Evolutionary conservation across 2,113 vertebrate genomes (phyloP), one percentile per base, ranked within the genome.

Genomic region (Pteronura brasiliensis): DNA sequence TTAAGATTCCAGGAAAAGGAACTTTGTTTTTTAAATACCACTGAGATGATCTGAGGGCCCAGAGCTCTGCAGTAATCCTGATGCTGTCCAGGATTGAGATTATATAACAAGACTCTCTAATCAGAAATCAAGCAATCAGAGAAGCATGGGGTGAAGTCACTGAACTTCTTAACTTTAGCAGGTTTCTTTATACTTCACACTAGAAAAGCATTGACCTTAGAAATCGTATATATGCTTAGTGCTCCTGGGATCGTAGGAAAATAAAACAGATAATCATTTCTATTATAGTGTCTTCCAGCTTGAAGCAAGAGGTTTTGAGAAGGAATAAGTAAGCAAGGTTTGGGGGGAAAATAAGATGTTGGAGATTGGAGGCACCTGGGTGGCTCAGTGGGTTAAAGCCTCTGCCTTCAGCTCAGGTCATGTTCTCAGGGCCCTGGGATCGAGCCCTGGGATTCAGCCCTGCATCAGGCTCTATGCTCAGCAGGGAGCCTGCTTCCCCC

Each of bases 11-110:
- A 95, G n/a, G 65, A 79, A 79, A 94, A 88, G 15, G 47, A 89
- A 3, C 42, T 90, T 93, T 90, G 80, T 81, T 95, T 97, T 93
- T 67, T 55, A 18, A 96, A 96, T 52, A 86, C 39, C 29, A 81
- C 15, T 81, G 49, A 93, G 18, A 86, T 93, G 57, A 90, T 82
- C 47, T 67, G 65, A 95, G 92, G 88, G 65, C 34, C 34, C 65
- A 86, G 34, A 93, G 14, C 39, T 55, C 72, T 65, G 31, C 72
- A 49, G 29, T 76, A 95, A 65, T 86, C n/a, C 72, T 76, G 57
- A 59, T 17, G 77, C 47, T 86, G 29, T 59, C 65, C 36, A 52
- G 47, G 11, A 49, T 17, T 76, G 85, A 90, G 34, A 1, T 86
- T 67, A 61, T 65, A 4, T 49, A 93, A 81, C 8, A 77, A 77